Evolutionary conservation across 2,888 invertebrate genomes (phyloP), one percentile per base, ranked within the genome.

Genomic region (Candidula unifasciata): DNA sequence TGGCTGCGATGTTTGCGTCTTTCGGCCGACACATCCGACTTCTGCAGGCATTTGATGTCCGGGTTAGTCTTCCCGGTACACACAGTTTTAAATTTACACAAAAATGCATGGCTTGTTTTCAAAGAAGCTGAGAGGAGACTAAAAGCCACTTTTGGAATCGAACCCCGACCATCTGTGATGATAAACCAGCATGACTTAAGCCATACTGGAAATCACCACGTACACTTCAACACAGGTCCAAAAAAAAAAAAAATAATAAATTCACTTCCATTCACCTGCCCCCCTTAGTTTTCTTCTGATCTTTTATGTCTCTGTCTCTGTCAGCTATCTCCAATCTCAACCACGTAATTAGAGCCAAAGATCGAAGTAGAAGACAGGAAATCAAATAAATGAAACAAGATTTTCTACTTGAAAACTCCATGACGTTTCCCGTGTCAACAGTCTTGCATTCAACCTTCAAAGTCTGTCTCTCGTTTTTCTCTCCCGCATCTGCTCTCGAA

Each of bases 371-470:
- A 81, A 81, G 81, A 81, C 81, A 73, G 81, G 81, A 81, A 81
- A 81, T 81, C 81, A 81, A 81, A 81, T 71, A 81, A 54, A 81
- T 81, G 71, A 73, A 81, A 81, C 81, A 81, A 81, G 81, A 81
- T 81, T 81, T 81, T 81, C 71, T 30, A 71, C 71, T 73, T 60
- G 69, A 57, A 81, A 73, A 71, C 73, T 54, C 71, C 81, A 54
- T n/a, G 71, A 57, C 35, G 57, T 73, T 64, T 69, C 27, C 44
- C 57, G 73, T 81, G 81, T 81, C 69, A 71, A 81, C 57, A 69
- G 2, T 33, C 24, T 1, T 27, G 54, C 33, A 71, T 54, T 44
- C 60, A 54, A 57, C 60, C 57, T 16, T 30, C 57, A 71, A 33
- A 71, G 71, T 35, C 66, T 79, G 66, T 66, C 79, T 64, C 79